Evolutionary conservation across 2,113 vertebrate genomes (phyloP), one percentile per base, ranked within the genome.

Genomic region (Amblyornis subalaris): DNA sequence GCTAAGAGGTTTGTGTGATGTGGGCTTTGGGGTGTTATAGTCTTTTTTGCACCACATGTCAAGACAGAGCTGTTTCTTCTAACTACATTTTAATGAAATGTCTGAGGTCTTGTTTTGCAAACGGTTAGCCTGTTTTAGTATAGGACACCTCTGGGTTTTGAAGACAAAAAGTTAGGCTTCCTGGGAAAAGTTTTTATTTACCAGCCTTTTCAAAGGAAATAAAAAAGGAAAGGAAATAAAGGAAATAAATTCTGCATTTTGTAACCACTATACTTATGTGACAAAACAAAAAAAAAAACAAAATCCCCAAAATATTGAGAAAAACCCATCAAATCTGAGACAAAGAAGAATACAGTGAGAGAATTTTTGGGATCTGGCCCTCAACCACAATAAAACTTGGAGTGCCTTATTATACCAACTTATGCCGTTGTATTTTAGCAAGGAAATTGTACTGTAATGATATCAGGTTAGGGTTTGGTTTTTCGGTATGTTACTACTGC

Each of bases 11-110:
- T 90, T 70, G 35, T 22, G 42, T 48, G 47, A 33, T 21, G 17
- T 29, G 28, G 16, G 29, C 42, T 86, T 77, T 64, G 65, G 53
- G 81, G 60, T 2, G 3, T 44, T 58, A 33, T 3, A 60, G 47
- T 38, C n/a, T 44, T 73, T 73, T 44, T 28, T 71, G n/a, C 12
- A 20, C 9, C 0, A 0, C 1, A 0, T 50, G 4, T n/a, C 38
- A 44, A 44, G 42, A 35, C n/a, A 90, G 51, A 83, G 29, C 26
- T 69, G 18, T 73, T 48, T 44, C 15, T 66, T 88, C 36, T 29
- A 35, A 55, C 28, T 82, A 10, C 21, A 8, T 78, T 66, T 14
- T n/a, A 69, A 19, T 50, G 8, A 75, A 44, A 51, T 45, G 2
- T 61, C 82, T 82, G 54, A 69, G 18, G 17, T 60, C 29, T 13